phyloP scores from a whole-genome alignment of 1,140 invertebrate genomes.

The Drosophila watanabei region DNA sequence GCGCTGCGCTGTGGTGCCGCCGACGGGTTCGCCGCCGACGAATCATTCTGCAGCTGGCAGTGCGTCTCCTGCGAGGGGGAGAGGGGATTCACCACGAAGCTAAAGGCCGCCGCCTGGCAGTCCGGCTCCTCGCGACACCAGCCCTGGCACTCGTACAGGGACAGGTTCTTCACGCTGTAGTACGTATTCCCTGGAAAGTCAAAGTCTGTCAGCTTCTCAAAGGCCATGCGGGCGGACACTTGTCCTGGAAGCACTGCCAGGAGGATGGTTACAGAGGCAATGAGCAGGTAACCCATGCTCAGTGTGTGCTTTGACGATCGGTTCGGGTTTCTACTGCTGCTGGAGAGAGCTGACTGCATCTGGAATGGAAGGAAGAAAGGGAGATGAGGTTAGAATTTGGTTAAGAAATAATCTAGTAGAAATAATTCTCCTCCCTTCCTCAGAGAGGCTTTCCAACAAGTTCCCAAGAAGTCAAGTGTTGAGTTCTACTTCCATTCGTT shows the following conservation, averaged over 20 bases:
- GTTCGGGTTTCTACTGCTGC: conserved; percentile 34
- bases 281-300: conserved; percentile 26
- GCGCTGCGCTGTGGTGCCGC: conserved; percentile 93
- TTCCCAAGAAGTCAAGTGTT: conserved; percentile 7
- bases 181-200: conserved; percentile 96
- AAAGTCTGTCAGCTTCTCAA: conserved; percentile 96
- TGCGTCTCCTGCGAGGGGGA: conserved; percentile 96
- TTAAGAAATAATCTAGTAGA: no score
- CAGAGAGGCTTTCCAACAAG: no score
- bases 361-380: background rate
- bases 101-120: conserved; percentile 96
- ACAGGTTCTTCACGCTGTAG: conserved; percentile 96
- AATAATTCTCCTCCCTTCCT: no score
- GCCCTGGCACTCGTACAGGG: conserved; percentile 96
- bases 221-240: conserved; percentile 90
- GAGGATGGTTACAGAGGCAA: conserved; percentile 46
- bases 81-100: conserved; percentile 96
- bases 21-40: conserved; percentile 94
- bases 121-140: conserved; percentile 97
- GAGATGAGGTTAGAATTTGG: no score
- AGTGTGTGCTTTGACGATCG: conserved; percentile 23
- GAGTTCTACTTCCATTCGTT: conserved; percentile 25
- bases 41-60: conserved; percentile 97
- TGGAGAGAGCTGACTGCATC: conserved; percentile 55
- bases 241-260: conserved; percentile 51